These are phyloP conservation scores for Melieria picta DNA, from an alignment of 2,888 invertebrate species.

Conservation along the genomic window DNA sequence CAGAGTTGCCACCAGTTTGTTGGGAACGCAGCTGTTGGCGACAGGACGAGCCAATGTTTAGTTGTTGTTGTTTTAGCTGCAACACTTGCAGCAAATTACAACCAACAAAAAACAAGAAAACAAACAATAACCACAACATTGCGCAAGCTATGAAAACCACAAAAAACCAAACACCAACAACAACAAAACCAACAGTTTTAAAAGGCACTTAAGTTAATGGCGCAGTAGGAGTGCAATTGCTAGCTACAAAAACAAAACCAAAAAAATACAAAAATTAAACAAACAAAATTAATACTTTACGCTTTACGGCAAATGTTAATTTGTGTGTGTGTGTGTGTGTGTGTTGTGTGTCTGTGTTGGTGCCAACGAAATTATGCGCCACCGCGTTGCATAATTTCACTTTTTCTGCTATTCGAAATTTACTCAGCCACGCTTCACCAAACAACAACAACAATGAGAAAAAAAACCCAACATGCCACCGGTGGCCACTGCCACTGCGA, in stretches of 20 bases:
- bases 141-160: background rate
- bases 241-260: background rate
- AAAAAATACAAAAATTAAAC: no score
- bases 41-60: background rate
- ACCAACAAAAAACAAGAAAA: slow-evolving; percentile 4
- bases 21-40: background rate
- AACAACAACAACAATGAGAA: no score
- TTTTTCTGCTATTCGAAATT: no score
- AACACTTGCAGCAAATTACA: slow-evolving; percentile 13
- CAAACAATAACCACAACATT: slow-evolving; percentile 2
- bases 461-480: no score
- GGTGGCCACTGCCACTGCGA: background rate
- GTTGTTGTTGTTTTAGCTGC: slow-evolving; percentile 1
- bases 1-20: background rate
- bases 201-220: slow-evolving; percentile 47
- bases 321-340: background rate
- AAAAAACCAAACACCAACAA: background rate
- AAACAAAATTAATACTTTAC: background rate
- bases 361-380: background rate
- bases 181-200: slow-evolving; percentile 39
- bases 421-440: no score
- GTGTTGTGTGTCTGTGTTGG: background rate
- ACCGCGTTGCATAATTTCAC: no score
- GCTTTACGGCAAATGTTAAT: slow-evolving; percentile 5
- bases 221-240: slow-evolving; percentile 32